Conservation (phyloP, 2,797 vertebrate genomes). For the Astyanax mexicanus region DNA sequence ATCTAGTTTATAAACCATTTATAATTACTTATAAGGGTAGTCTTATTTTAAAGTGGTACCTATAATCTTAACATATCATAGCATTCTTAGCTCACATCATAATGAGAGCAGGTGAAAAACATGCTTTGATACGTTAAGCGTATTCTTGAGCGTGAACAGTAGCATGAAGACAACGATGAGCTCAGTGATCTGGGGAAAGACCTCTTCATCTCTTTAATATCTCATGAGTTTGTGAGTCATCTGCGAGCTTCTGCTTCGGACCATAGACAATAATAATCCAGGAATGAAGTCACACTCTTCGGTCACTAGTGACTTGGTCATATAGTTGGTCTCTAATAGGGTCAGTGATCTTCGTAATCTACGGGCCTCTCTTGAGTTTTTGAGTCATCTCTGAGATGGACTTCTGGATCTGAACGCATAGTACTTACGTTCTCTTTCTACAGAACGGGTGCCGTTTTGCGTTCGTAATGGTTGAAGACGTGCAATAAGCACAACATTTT, state of each 20-base stretch:
- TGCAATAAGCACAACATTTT: too few species aligned
- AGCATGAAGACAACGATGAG: background rate
- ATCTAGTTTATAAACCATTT: too few species aligned
- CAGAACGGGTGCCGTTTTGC: too few species aligned
- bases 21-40: too few species aligned
- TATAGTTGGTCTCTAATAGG: background rate
- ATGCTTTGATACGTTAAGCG: background rate
- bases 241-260: slow-evolving; percentile 1
- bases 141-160: background rate
- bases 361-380: background rate
- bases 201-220: background rate
- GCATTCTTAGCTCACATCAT: background rate
- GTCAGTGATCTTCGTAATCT: background rate
- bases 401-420: background rate
- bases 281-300: background rate
- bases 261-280: background rate
- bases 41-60: too few species aligned
- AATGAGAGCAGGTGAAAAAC: background rate
- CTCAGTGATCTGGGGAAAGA: background rate
- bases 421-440: too few species aligned
- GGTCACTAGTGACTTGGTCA: background rate
- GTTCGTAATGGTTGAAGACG: too few species aligned
- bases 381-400: background rate
- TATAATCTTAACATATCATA: too few species aligned
- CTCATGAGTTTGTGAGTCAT: background rate